Conservation (phyloP, 2,797 vertebrate genomes). For the Cuniculus paca region DNA sequence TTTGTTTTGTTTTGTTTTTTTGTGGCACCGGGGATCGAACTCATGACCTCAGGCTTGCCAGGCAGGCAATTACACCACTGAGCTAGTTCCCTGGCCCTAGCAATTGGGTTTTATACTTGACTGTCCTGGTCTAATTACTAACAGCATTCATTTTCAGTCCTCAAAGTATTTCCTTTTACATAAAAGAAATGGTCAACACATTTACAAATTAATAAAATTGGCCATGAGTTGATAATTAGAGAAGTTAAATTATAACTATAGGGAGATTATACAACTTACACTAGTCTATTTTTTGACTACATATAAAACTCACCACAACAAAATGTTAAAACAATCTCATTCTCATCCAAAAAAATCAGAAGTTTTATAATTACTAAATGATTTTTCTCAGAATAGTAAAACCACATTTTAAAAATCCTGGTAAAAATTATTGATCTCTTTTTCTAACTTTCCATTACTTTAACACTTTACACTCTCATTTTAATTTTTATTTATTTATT, state of each 20-base stretch:
- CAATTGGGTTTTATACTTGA: constrained; percentile 2
- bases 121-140: neutral
- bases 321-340: constrained; percentile 3
- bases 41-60: no score
- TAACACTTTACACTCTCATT: constrained; percentile 42
- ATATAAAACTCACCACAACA: constrained; percentile 43
- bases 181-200: constrained; percentile 18
- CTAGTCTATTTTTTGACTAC: constrained; percentile 8
- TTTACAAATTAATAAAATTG: constrained; percentile 52
- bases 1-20: no score
- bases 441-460: constrained; percentile 22
- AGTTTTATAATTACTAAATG: constrained; percentile 27
- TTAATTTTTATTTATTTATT: neutral
- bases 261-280: neutral
- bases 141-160: constrained; percentile 34
- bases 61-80: no score
- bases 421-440: constrained; percentile 10
- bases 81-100: no score
- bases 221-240: constrained; percentile 25
- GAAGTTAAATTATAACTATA: constrained; percentile 46
- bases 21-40: no score
- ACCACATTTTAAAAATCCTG: neutral
- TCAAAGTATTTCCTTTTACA: constrained; percentile 51
- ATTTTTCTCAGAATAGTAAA: constrained; percentile 52
- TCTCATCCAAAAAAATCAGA: neutral